These are phyloP conservation scores for Neodiprion virginianus DNA, from an alignment of 1,140 invertebrate genomes.

Conservation along the genomic window DNA sequence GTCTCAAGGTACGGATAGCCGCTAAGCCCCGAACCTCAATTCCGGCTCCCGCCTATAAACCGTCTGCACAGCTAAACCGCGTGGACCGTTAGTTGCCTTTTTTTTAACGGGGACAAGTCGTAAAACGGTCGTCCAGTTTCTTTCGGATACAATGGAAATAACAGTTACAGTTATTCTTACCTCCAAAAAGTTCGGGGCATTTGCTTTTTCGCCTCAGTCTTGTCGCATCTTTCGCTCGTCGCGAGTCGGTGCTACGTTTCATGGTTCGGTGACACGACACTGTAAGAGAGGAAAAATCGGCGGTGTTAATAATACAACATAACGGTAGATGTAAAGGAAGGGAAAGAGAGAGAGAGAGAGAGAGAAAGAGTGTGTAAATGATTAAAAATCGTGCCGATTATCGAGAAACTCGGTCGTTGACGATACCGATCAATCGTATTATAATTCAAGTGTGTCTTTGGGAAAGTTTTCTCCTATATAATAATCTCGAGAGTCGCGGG, in stretches of 20 bases:
- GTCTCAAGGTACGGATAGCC: not conserved
- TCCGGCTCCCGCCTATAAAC: conserved; percentile 23
- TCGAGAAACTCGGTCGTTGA: not conserved
- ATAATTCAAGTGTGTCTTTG: no score
- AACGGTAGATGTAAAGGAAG: not conserved
- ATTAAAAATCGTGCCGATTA: not conserved
- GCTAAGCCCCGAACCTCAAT: not conserved
- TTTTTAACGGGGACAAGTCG: conserved; percentile 40
- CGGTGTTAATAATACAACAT: no score
- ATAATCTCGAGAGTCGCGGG: no score
- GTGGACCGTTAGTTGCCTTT: conserved; percentile 45
- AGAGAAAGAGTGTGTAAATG: not conserved
- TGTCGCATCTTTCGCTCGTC: not conserved
- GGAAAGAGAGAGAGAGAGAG: conserved; percentile 10
- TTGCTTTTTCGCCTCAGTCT: not conserved
- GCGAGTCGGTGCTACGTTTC: not conserved
- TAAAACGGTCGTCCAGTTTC: conserved; percentile 40
- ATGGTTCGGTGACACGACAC: no score
- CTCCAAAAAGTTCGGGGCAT: not conserved
- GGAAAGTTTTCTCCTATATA: no score
- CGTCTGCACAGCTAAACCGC: not conserved
- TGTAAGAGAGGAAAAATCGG: no score
- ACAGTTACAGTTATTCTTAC: conserved; percentile 35
- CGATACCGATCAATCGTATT: no score
- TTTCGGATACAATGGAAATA: conserved; percentile 46